These are phyloP conservation scores for Macaria liturata DNA, from an alignment of 2,888 invertebrate genomes.

Conservation along the genomic window DNA sequence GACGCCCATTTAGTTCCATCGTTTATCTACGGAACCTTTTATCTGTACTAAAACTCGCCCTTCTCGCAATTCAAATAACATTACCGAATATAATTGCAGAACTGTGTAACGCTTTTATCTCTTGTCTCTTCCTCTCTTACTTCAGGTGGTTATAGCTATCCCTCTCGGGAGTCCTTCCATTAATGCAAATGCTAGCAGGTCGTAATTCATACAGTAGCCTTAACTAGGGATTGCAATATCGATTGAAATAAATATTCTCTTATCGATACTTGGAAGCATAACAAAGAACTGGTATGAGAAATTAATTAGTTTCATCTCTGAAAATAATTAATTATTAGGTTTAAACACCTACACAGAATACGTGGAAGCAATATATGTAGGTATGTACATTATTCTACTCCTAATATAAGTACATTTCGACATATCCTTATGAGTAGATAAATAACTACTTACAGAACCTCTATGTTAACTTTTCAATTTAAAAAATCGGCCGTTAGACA, in stretches of 20 bases:
- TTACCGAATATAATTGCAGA: slow-evolving; percentile 22
- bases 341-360: too few relatives aligned
- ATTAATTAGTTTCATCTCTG: too few relatives aligned
- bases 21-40: slow-evolving; percentile 5
- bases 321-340: too few relatives aligned
- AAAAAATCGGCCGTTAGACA: too few relatives aligned
- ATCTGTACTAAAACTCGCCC: slow-evolving; percentile 1
- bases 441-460: too few relatives aligned
- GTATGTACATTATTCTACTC: too few relatives aligned
- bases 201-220: slow-evolving; percentile 40
- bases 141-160: slow-evolving; percentile 16
- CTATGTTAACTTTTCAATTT: too few relatives aligned
- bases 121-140: slow-evolving; percentile 22
- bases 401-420: too few relatives aligned
- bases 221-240: not conserved
- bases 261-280: not conserved
- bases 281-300: too few relatives aligned
- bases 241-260: not conserved
- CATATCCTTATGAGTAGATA: too few relatives aligned
- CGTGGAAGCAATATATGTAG: too few relatives aligned
- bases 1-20: not conserved
- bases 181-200: slow-evolving; percentile 42
- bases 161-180: slow-evolving; percentile 38
- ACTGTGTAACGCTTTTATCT: slow-evolving; percentile 20
- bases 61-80: slow-evolving; percentile 20